A percentile compares a stretch with the other conserved stretches of the same genome.
Evolutionary conservation across 2,113 vertebrate species (phyloP).

Genomic region (Bungarus multicinctus): DNA sequence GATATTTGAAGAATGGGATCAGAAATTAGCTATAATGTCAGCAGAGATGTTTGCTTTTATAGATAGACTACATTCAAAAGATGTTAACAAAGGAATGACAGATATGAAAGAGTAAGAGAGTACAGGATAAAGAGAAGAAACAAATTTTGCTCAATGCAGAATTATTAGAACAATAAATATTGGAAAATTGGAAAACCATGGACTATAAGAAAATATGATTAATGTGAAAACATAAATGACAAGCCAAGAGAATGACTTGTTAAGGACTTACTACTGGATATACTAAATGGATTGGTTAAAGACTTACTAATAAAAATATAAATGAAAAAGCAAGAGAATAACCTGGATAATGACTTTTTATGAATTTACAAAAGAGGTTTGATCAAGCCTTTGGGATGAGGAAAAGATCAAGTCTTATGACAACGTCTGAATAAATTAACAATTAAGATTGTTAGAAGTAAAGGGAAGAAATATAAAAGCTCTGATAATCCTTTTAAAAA

Average conservation of each 20-base stretch:
- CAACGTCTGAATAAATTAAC: neutral
- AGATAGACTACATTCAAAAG: neutral
- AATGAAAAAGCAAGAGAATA: neutral
- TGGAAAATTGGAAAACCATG: neutral
- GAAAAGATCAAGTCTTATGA: neutral
- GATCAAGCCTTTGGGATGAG: neutral
- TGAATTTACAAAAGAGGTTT: neutral
- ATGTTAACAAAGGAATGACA: neutral
- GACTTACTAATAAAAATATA: neutral
- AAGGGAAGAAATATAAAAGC: neutral
- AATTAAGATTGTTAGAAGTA: neutral
- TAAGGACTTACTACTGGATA: neutral
- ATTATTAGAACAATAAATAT: neutral
- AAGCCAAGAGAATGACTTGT: neutral
- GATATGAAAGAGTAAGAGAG: neutral
- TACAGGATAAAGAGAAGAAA: neutral
- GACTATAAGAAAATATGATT: neutral
- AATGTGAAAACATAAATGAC: neutral
- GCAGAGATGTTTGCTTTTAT: neutral
- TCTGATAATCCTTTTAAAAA: no score
- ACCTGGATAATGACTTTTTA: neutral
- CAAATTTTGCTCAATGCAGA: neutral
- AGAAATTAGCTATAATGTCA: neutral
- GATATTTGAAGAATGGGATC: neutral
- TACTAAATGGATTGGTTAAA: neutral